Percentiles rank a stretch among this genome's conserved stretches.
Conservation (phyloP, 2,113 vertebrate species). For the Grammomys dolichurus region DNA sequence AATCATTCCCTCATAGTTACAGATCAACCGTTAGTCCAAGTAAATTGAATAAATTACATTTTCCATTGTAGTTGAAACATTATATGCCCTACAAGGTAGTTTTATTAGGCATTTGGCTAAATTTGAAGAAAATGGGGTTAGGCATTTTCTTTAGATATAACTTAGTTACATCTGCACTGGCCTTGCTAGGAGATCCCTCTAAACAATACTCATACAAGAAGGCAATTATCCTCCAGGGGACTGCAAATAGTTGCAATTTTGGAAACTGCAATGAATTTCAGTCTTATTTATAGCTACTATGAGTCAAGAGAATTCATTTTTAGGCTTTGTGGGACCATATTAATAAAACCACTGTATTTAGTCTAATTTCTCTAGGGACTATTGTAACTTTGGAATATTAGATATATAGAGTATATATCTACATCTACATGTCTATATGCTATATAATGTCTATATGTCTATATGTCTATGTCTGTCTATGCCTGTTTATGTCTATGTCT, state of each 20-base stretch:
- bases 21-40: neutral
- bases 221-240: neutral
- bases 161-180: neutral
- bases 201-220: constrained; percentile 24
- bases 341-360: constrained; percentile 6
- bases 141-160: neutral
- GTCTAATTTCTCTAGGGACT: constrained; percentile 17
- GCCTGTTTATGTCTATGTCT: too few species aligned
- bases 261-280: constrained; percentile 9
- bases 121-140: neutral
- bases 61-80: constrained; percentile 45
- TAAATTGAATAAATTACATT: constrained; percentile 11
- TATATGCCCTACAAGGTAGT: neutral
- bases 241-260: constrained; percentile 32
- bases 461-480: too few species aligned
- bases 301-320: neutral
- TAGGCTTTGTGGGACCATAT: neutral
- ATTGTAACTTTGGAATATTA: constrained; percentile 9
- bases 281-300: neutral
- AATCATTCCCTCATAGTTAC: neutral
- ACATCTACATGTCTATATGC: too few species aligned
- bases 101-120: constrained; percentile 44
- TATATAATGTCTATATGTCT: too few species aligned
- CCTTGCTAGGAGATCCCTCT: neutral
- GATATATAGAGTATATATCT: neutral